phyloP scores from a whole-genome alignment of 2,888 invertebrate species.

The Apeira syringaria region DNA sequence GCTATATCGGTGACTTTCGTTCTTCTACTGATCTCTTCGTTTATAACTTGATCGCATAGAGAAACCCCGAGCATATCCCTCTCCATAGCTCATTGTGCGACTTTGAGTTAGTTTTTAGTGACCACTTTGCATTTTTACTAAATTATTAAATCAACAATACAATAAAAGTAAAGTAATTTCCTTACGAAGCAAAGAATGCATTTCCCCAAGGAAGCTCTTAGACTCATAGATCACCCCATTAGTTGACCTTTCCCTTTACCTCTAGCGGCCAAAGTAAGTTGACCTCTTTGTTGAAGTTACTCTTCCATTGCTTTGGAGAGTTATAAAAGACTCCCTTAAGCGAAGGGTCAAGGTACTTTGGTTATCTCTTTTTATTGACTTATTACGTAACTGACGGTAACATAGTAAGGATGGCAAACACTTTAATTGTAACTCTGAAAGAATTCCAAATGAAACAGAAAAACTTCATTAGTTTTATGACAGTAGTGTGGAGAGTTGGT shows the following conservation, averaged over 20 bases:
- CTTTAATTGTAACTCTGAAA: too few species aligned
- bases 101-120: too few species aligned
- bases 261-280: neutral
- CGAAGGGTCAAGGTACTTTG: constrained; percentile 4
- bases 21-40: too few species aligned
- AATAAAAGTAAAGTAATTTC: constrained; percentile 9
- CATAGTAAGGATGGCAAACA: neutral
- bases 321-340: constrained; percentile 2
- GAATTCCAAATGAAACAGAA: too few species aligned
- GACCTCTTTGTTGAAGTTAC: constrained; percentile 1
- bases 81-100: too few species aligned
- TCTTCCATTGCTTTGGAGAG: neutral
- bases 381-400: constrained; percentile 12
- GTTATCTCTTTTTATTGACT: constrained; percentile 10
- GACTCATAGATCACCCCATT: constrained; percentile 8
- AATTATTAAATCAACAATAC: neutral
- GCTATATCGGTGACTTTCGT: too few species aligned
- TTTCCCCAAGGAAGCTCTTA: constrained; percentile 4
- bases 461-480: too few species aligned
- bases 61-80: too few species aligned
- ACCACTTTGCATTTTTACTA: too few species aligned
- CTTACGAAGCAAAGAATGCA: constrained; percentile 11
- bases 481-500: too few species aligned
- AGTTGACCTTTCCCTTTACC: constrained; percentile 12
- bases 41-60: too few species aligned